Evolutionary conservation across 2,797 vertebrate genomes (phyloP), one percentile per base, ranked within the genome.

Genomic region (Threskiornis aethiopicus): DNA sequence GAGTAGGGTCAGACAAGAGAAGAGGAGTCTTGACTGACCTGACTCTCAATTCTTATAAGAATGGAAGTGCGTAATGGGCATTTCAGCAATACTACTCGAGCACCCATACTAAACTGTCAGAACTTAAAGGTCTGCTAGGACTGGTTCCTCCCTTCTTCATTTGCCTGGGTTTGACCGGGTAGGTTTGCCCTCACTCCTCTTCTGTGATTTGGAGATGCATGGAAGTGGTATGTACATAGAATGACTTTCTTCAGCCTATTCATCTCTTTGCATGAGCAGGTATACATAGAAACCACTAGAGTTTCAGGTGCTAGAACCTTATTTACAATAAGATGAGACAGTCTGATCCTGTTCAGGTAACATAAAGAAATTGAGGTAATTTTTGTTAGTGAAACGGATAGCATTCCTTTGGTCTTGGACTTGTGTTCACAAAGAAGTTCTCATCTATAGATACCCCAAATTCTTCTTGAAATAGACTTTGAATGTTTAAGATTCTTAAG

Each of bases 361-460:
- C 12, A 46, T 8, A 52, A 0, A 57, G 14, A 93, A 65, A 73
- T 1, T n/a, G 19, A 73, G 16, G 37, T 29, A 0, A 33, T 29
- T 90, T 83, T 59, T 84, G 15, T 64, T 64, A 64, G 24, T 78
- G 61, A 93, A 89, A 80, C 13, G 66, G 29, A 35, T 7, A 4
- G 4, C 1, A 0, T 1, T 78, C 22, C 25, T 89, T 62, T 75
- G 33, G 16, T 66, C 61, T 90, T 64, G 21, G 85, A 73, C 5
- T 76, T 54, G 3, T 33, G 25, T 52, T 84, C 55, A 59, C 24
- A 70, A 67, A 86, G 31, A 78, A 44, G 17, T 61, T 91, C 26
- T 5, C 7, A 22, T 33, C 33, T 44, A 41, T 1, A 71, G 31
- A 59, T 25, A 13, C 4, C 14, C 4, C 17, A 80, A 58, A 85